Conservation (phyloP, 2,797 vertebrate genomes). For the Sebastiscus tertius region DNA sequence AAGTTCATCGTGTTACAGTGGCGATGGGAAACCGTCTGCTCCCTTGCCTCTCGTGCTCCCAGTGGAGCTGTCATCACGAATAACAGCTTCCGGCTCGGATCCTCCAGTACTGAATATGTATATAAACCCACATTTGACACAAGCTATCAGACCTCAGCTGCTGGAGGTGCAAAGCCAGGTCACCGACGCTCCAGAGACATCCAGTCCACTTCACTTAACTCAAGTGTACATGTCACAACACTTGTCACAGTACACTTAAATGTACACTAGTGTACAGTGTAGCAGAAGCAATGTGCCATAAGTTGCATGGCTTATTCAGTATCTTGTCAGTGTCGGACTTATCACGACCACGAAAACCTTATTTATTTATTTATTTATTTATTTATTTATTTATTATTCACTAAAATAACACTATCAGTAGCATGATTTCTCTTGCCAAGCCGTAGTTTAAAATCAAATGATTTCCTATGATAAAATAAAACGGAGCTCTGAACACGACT, state of each 20-base stretch:
- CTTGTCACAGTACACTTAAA: slow-evolving; percentile 19
- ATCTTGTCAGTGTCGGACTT: background rate
- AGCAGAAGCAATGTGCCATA: background rate
- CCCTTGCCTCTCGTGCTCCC: background rate
- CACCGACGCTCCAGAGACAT: slow-evolving; percentile 39
- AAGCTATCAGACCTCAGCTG: slow-evolving; percentile 17
- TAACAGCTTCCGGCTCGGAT: slow-evolving; percentile 11
- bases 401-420: background rate
- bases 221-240: slow-evolving; percentile 50
- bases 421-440: background rate
- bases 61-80: slow-evolving; percentile 18
- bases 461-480: background rate
- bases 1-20: background rate
- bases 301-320: background rate
- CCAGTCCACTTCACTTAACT: slow-evolving; percentile 41
- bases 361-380: slow-evolving; percentile 5
- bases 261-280: background rate
- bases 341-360: background rate
- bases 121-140: slow-evolving; percentile 34
- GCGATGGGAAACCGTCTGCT: background rate
- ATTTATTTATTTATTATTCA: slow-evolving; percentile 17
- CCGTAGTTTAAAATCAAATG: background rate
- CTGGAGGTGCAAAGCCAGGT: slow-evolving; percentile 34
- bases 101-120: slow-evolving; percentile 15
- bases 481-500: no score